These are phyloP conservation scores for Apteryx owenii DNA, from an alignment of 2,113 vertebrate species.

Conservation along the genomic window DNA sequence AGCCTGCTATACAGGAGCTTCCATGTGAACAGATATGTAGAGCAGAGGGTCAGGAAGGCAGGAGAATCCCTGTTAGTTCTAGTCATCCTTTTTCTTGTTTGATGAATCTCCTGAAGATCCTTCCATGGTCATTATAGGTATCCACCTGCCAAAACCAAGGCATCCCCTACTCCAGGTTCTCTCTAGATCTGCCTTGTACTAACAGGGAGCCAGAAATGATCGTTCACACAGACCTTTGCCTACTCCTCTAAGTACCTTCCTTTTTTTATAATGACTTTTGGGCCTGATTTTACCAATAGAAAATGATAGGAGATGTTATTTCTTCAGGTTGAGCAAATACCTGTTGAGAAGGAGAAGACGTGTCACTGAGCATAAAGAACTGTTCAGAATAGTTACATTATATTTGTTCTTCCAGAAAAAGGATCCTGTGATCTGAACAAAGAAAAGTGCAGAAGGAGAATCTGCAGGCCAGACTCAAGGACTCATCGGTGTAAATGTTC, in stretches of 20 bases:
- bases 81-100: neutral
- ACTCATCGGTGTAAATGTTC: constrained; percentile 79
- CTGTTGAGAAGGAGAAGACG: neutral
- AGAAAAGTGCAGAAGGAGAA: constrained; percentile 68
- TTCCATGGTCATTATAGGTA: neutral
- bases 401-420: constrained; percentile 63
- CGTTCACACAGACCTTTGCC: accelerated
- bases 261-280: neutral
- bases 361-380: neutral
- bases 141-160: neutral
- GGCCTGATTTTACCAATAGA: neutral
- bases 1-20: neutral
- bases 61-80: neutral
- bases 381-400: neutral
- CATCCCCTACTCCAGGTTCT: neutral
- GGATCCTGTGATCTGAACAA: constrained; percentile 70
- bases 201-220: neutral
- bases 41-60: neutral
- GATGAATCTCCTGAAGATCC: neutral
- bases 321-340: neutral
- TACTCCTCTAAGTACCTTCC: neutral
- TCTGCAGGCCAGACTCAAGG: constrained; percentile 71
- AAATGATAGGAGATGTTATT: neutral
- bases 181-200: neutral
- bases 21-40: neutral